A percentile compares a stretch with the other conserved stretches of the same genome.
Evolutionary conservation across 2,797 vertebrate genomes (phyloP).

Genomic region (Amphiprion clarkii): DNA sequence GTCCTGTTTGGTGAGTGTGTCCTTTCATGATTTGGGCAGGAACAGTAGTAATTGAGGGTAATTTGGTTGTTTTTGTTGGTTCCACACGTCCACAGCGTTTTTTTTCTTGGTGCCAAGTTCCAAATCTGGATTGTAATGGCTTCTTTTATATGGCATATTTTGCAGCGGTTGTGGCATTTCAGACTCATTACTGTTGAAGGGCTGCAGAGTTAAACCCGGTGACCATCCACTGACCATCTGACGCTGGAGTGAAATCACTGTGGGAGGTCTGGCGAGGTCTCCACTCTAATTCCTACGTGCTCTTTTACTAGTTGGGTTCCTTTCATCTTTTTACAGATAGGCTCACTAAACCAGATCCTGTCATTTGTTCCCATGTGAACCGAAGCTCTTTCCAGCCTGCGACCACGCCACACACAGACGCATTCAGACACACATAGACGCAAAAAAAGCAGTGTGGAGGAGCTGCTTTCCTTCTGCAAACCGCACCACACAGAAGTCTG

Average conservation of each 20-base stretch:
- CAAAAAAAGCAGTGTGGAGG: neutral
- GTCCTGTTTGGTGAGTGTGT: slow-evolving; percentile 1
- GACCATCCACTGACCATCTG: slow-evolving; percentile 71
- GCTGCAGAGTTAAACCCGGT: slow-evolving; percentile 49
- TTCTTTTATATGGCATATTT: slow-evolving; percentile 36
- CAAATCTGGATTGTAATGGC: slow-evolving; percentile 30
- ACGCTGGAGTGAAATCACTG: slow-evolving; percentile 44
- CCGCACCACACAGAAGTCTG: slow-evolving; percentile 58
- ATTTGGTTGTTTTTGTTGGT: slow-evolving; percentile 47
- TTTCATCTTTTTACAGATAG: slow-evolving; percentile 75
- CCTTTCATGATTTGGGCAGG: slow-evolving; percentile 16
- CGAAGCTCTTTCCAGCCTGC: slow-evolving; percentile 50
- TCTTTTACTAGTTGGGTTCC: slow-evolving; percentile 65
- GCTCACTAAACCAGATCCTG: slow-evolving; percentile 71
- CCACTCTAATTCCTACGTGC: slow-evolving; percentile 51
- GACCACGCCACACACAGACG: slow-evolving; percentile 64
- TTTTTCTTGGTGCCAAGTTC: slow-evolving; percentile 18
- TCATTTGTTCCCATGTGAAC: slow-evolving; percentile 77
- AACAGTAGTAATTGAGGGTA: slow-evolving; percentile 3
- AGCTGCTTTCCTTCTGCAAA: slow-evolving; percentile 53
- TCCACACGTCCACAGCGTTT: slow-evolving; percentile 18
- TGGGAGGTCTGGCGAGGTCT: slow-evolving; percentile 72
- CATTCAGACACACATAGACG: neutral
- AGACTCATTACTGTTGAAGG: slow-evolving; percentile 51
- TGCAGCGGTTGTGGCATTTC: slow-evolving; percentile 24